phyloP scores from a whole-genome alignment of 1,140 invertebrate genomes.

The Euwallacea similis region DNA sequence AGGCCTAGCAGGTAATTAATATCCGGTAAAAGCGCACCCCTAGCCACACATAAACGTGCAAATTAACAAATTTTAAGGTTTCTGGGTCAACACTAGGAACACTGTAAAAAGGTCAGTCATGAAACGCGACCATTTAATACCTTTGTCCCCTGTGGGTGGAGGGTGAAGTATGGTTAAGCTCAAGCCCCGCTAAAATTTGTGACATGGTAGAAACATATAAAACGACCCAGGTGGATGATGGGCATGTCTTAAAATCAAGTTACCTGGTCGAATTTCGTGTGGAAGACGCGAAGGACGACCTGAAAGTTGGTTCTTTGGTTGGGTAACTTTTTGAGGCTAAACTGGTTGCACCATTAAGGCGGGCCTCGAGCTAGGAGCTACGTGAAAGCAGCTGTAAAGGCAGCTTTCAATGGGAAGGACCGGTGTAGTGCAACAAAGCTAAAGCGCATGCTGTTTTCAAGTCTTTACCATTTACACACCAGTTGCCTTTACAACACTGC shows the following conservation, averaged over 20 bases:
- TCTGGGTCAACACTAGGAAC: background rate
- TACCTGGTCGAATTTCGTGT: background rate
- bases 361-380: too few species aligned
- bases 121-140: background rate
- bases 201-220: background rate
- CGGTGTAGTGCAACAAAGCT: background rate
- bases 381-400: too few species aligned
- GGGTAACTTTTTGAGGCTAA: background rate
- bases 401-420: background rate
- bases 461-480: constrained; percentile 1
- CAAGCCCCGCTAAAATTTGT: background rate
- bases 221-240: background rate
- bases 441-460: background rate
- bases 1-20: background rate
- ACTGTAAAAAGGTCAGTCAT: background rate
- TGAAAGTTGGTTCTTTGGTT: background rate
- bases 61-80: background rate
- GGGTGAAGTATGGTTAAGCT: background rate
- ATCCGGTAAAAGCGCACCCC: background rate
- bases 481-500: constrained; percentile 8
- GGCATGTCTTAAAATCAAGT: background rate
- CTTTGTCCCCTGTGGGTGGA: background rate
- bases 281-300: constrained; percentile 5
- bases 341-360: background rate
- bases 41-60: background rate